Evolutionary conservation across 2,888 invertebrate species (phyloP), one percentile per base, ranked within the genome.

Genomic region (Pyrochroa serraticornis): DNA sequence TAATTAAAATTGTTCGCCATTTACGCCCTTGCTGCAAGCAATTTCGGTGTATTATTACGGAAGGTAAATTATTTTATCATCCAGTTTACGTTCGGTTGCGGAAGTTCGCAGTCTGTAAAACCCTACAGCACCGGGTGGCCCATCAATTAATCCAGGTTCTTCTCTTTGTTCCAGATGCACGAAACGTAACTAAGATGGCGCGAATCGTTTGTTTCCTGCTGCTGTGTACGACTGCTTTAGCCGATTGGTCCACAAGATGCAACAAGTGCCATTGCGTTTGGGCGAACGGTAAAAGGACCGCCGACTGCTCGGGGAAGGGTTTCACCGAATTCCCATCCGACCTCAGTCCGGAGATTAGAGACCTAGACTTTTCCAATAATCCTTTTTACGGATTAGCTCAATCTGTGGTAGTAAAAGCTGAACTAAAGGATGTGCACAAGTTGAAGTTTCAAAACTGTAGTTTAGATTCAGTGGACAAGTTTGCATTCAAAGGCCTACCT

Each of bases 201-300:
- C 48, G 57, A 38, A 69, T 67, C 59, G 63, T 75, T 54, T 56
- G 75, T 47, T 68, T 78, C 53, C 59, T 74, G 58, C 66, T 68
- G 45, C 42, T 71, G 35, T 55, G 75, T 43, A 73, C 79, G 7
- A 74, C 81, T 44, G 80, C 86, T 77, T 82, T 84, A 48, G 81
- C 81, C 31, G 83, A 84, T 73, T 91, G 90, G 76, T 84, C 86
- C 7, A 70, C 69, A 48, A 68, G 77, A 38, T 80, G 80, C 68
- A 75, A 82, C 63, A 82, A 82, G 53, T 95, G 95, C 81, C 87
- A 87, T 72, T 95, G 95, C 77, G 87, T 89, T 63, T 95, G 95
- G 94, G 87, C 87, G 30, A 88, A 88, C 58, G 93, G 94, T 5
- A 92, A 89, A 77, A 92, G 90, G 75, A 87, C 88, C 13, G 94